phyloP scores from a whole-genome alignment of 2,113 vertebrate species.

The Mastomys natalensis region DNA sequence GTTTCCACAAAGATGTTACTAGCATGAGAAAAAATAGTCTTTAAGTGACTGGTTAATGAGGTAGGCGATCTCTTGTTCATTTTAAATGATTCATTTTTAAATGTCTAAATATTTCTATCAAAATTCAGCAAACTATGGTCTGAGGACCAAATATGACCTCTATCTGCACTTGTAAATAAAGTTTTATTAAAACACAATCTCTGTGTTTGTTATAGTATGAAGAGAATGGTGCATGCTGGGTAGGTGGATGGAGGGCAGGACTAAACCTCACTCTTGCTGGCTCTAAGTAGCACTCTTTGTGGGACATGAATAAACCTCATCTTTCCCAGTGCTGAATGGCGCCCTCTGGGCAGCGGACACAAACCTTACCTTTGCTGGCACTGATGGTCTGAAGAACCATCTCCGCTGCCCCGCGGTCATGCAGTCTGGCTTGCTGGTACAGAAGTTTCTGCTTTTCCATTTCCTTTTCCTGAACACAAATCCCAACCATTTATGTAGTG shows the following conservation, averaged over 20 bases:
- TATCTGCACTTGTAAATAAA: slow-evolving; percentile 3
- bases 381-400: slow-evolving; percentile 99
- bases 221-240: neutral
- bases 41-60: neutral
- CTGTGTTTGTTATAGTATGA: neutral
- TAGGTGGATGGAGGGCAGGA: neutral
- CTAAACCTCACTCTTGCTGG: neutral
- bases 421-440: slow-evolving; percentile 97
- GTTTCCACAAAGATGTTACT: neutral
- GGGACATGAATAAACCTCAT: neutral
- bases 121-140: neutral
- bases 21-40: neutral
- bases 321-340: neutral
- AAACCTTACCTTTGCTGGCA: slow-evolving; percentile 94
- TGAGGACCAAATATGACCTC: neutral
- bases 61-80: neutral
- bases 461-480: slow-evolving; percentile 96
- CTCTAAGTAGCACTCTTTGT: neutral
- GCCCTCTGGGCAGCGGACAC: accelerated
- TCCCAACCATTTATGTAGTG: slow-evolving; percentile 84
- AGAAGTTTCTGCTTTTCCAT: slow-evolving; percentile 99
- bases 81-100: neutral
- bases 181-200: neutral
- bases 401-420: slow-evolving; percentile 96
- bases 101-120: neutral